Conservation (phyloP, 1,140 invertebrate species). For the Lasioglossum albipes region DNA sequence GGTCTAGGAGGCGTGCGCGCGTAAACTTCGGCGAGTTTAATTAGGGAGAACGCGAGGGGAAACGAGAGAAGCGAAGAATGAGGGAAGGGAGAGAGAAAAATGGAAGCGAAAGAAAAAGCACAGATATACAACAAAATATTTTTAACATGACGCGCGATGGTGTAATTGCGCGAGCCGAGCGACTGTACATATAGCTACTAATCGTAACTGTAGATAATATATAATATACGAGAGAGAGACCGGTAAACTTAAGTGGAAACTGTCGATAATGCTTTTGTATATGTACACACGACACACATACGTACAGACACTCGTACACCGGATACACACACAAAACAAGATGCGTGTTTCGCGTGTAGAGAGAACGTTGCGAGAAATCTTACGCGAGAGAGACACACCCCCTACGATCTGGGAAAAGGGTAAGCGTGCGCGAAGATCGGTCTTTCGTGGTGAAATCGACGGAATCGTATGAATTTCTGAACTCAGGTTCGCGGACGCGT, state of each 20-base stretch:
- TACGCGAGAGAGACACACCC: no score
- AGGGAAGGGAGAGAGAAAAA: not conserved
- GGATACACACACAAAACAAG: not conserved
- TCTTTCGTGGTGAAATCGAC: not conserved
- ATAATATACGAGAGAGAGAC: constrained; percentile 54
- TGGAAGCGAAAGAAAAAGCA: constrained; percentile 24
- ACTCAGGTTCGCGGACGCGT: not conserved
- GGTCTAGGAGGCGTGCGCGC: constrained; percentile 49
- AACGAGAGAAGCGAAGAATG: constrained; percentile 25
- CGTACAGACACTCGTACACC: constrained; percentile 50
- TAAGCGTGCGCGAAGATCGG: no score
- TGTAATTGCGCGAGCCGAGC: constrained; percentile 54
- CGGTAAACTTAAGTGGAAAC: constrained; percentile 70
- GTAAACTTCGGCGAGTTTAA: constrained; percentile 7
- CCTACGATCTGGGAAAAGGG: no score
- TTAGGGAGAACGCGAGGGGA: not conserved
- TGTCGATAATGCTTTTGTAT: constrained; percentile 77
- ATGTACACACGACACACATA: constrained; percentile 65
- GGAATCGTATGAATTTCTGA: not conserved
- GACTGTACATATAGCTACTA: constrained; percentile 75
- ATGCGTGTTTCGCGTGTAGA: no score
- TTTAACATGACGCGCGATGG: constrained; percentile 70
- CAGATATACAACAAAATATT: constrained; percentile 73
- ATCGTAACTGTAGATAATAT: constrained; percentile 60
- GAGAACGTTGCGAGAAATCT: no score